Base-by-base conservation (phyloP, 2,113 vertebrate genomes). In the Pipra filicauda region DNA sequence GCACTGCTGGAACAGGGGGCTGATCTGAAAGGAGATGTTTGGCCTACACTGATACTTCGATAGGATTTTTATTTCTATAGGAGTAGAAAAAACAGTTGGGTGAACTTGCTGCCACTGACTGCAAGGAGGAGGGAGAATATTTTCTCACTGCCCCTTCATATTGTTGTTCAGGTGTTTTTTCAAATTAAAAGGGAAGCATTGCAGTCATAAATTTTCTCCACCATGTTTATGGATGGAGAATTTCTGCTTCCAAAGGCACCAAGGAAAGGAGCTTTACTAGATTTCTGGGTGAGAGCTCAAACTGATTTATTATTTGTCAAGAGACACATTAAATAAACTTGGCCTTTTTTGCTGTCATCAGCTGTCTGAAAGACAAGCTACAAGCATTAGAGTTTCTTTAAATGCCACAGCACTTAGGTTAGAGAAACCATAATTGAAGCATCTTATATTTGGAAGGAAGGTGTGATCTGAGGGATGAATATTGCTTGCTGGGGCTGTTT, bases 311-410 rank as follows among this genome's bases (percentile, higher is more conserved):
- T 95, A 81, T 97, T 95, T 95, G 86, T 91, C 94, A 96, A 95
- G 89, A 95, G 94, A 69, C 43, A 75, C 73, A 87, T 96, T 94
- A 97, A 95, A 95, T 92, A 97, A 95, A 87, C 83, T 89, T 95
- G 70, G 76, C 61, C 73, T 95, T 93, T 97, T 92, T 61, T 93
- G 89, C 94, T 97, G 93, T 81, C 95, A 95, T 92, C 86, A 93
- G 76, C 79, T 92, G 80, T 71, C 94, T 91, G 73, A 95, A 91
- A 94, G 70, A 91, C 12, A 6, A 91, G 93, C 81, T 88, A 91
- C 57, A 84, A 86, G 82, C 86, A 85, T 87, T 76, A 74, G 65
- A 57, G 73, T 84, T 87, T 84, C 82, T 80, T 95, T 94, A 93
- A 93, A 95, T 95, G 83, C 67, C 65, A 71, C 44, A 57, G 64